phyloP scores from a whole-genome alignment of 2,113 vertebrate genomes.

The Amblyornis subalaris region DNA sequence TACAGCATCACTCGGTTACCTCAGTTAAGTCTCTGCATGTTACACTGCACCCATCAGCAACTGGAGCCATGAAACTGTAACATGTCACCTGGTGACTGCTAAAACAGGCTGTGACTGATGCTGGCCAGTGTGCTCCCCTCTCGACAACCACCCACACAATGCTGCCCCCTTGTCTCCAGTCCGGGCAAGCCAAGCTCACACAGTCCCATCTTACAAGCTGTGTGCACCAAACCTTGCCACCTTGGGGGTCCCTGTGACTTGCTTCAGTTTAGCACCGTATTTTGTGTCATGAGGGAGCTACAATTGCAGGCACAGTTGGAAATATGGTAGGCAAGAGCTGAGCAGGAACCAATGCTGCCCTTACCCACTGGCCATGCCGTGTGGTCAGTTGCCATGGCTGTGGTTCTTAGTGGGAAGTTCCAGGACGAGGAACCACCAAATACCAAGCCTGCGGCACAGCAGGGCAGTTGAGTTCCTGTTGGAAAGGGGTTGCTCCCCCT shows the following conservation, averaged over 20 bases:
- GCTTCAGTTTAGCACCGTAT: not conserved
- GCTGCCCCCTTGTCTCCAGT: not conserved
- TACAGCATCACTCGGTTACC: not conserved
- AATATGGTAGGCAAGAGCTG: not conserved
- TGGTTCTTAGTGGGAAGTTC: not conserved
- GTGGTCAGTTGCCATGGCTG: not conserved
- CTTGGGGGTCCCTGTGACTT: not conserved
- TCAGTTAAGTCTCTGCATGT: not conserved
- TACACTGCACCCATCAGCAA: not conserved
- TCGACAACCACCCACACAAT: fast-evolving
- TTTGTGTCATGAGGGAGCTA: not conserved
- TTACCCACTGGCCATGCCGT: not conserved
- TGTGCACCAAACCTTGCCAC: not conserved
- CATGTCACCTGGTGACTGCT: not conserved
- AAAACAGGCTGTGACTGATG: not conserved
- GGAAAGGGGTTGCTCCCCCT: not conserved
- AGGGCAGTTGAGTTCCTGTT: not conserved
- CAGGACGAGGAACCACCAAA: not conserved
- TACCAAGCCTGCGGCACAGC: not conserved
- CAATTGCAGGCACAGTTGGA: not conserved
- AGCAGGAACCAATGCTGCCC: not conserved
- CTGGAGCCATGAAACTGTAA: not conserved
- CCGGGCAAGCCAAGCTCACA: not conserved
- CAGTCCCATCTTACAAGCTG: not conserved
- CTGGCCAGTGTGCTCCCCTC: not conserved